phyloP scores from a whole-genome alignment of 2,113 vertebrate species.

The Coturnix japonica region DNA sequence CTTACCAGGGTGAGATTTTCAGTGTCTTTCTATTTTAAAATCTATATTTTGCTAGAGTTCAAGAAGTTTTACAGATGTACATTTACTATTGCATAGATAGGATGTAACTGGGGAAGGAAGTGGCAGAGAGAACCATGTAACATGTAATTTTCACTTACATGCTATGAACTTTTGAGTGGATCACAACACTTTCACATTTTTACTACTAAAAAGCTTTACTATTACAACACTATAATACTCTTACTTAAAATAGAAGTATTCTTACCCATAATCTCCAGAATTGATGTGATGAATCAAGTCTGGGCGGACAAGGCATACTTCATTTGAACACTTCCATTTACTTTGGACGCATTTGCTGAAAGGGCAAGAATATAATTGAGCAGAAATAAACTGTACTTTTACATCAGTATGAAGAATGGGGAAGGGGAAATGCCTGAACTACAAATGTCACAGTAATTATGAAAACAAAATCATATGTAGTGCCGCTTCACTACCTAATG shows the following conservation, averaged over 20 bases:
- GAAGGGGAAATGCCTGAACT: neutral
- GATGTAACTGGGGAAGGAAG: neutral
- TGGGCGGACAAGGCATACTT: constrained; percentile 72
- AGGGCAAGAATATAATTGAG: constrained; percentile 31
- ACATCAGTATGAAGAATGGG: neutral
- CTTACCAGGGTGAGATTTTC: neutral
- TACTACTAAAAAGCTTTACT: neutral
- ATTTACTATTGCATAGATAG: neutral
- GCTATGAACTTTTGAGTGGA: neutral
- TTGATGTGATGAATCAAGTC: constrained; percentile 77
- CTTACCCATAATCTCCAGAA: constrained; percentile 79
- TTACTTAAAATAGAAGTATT: constrained; percentile 1
- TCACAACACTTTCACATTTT: neutral
- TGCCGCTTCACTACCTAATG: neutral
- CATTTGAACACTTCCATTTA: constrained; percentile 75
- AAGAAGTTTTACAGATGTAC: neutral
- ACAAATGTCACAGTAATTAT: neutral
- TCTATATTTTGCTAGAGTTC: neutral
- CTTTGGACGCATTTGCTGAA: constrained; percentile 73
- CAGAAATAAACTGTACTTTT: neutral
- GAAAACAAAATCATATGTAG: neutral
- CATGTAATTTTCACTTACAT: neutral
- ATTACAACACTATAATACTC: neutral
- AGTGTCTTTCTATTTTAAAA: neutral
- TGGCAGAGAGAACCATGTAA: neutral